Evolutionary conservation across 1,140 invertebrate genomes (phyloP).

Genomic region (Drosophila persimilis): DNA sequence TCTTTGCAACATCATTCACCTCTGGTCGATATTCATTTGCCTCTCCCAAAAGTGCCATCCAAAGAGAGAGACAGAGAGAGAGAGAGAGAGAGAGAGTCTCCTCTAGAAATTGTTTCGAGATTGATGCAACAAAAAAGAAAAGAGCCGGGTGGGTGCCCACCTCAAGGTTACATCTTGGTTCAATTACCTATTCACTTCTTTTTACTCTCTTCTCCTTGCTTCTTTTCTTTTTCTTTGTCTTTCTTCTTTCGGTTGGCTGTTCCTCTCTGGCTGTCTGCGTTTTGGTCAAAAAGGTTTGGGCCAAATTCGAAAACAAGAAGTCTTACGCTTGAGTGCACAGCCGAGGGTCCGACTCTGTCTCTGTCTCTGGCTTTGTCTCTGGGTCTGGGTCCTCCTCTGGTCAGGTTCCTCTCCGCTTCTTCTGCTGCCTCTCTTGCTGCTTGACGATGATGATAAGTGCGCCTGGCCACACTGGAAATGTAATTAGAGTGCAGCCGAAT

Average conservation of each 20-base stretch:
- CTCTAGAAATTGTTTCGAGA: neutral
- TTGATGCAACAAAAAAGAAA: conserved; percentile 27
- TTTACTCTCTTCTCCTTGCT: neutral
- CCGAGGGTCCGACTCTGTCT: conserved; percentile 42
- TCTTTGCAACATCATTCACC: conserved; percentile 3
- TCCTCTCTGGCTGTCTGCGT: conserved; percentile 29
- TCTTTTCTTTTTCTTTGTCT: conserved; percentile 6
- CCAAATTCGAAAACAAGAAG: conserved; percentile 73
- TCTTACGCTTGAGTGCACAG: conserved; percentile 68
- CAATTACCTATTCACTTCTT: conserved; percentile 59
- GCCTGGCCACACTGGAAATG: conserved; percentile 64
- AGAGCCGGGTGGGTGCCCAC: conserved; percentile 28
- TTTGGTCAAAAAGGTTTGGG: conserved; percentile 68
- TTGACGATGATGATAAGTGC: conserved; percentile 46
- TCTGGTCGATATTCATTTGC: conserved; percentile 18
- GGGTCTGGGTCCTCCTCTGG: conserved; percentile 5
- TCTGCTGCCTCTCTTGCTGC: conserved; percentile 23
- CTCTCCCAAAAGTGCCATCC: conserved; percentile 8
- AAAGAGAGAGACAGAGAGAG: too few relatives aligned
- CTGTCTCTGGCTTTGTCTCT: too few relatives aligned
- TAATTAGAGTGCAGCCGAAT: conserved; percentile 71
- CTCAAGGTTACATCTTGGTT: conserved; percentile 72
- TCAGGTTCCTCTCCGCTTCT: neutral
- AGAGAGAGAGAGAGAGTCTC: neutral
- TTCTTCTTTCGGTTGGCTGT: neutral